phyloP scores from a whole-genome alignment of 37 sponge, comb jelly and placozoan species.

The Amphimedon queenslandica region DNA sequence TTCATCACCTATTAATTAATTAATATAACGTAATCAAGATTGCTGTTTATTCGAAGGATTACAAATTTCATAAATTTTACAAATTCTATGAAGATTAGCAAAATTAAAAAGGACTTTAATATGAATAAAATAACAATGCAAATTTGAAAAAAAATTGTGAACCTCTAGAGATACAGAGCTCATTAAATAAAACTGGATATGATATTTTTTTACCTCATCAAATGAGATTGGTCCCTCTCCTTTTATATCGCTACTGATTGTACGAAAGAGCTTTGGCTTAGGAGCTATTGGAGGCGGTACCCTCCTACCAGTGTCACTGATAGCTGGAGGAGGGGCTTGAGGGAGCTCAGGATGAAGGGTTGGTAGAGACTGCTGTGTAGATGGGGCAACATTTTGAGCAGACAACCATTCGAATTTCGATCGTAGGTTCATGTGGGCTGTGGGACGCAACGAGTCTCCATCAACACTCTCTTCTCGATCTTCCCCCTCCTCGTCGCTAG shows the following conservation, averaged over 20 bases:
- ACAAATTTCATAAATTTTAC: not conserved
- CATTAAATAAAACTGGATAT: no score
- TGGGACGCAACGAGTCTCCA: constrained; percentile 19
- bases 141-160: no score
- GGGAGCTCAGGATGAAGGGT: not conserved
- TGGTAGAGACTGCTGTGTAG: not conserved
- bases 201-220: constrained; percentile 12
- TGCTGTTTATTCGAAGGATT: no score
- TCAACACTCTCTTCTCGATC: not conserved
- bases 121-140: no score
- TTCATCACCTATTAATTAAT: not conserved
- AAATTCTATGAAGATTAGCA: no score
- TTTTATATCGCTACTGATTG: not conserved
- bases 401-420: constrained; percentile 55
- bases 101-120: no score
- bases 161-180: no score
- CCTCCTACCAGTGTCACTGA: not conserved
- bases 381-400: constrained; percentile 6
- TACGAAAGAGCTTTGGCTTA: constrained; percentile 19
- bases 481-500: constrained; percentile 35
- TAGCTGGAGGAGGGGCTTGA: not conserved
- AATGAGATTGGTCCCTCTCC: constrained; percentile 31
- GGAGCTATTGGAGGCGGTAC: constrained; percentile 36
- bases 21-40: not conserved
- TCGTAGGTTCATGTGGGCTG: constrained; percentile 10